These are phyloP conservation scores for Drosophila ochracea DNA, from an alignment of 2,888 invertebrate species.

Conservation along the genomic window DNA sequence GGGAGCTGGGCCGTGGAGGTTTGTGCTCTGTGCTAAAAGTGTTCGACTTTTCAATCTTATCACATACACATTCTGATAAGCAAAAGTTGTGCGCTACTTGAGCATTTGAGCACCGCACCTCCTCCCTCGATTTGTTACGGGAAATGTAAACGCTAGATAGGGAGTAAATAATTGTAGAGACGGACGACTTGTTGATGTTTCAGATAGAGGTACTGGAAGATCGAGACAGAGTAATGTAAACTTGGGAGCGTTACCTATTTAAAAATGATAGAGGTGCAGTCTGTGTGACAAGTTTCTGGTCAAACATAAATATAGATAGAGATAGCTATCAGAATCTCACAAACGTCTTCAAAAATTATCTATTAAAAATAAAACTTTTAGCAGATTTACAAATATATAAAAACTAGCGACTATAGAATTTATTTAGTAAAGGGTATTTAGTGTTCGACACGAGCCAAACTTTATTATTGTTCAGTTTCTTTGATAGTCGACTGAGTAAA, in stretches of 20 bases:
- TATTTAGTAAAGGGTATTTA: background rate
- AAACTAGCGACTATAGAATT: background rate
- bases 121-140: conserved; percentile 11
- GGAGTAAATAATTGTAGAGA: conserved; percentile 10
- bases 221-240: conserved; percentile 12
- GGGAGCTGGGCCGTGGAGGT: conserved; percentile 15
- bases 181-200: conserved; percentile 10
- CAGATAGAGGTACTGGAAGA: conserved; percentile 33
- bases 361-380: background rate
- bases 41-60: conserved; percentile 47
- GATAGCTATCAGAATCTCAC: background rate
- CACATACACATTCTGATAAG: conserved; percentile 48
- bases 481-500: background rate
- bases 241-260: conserved; percentile 29
- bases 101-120: conserved; percentile 21
- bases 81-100: conserved; percentile 28
- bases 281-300: background rate
- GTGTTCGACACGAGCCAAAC: background rate
- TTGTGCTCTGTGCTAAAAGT: background rate
- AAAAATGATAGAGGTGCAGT: background rate
- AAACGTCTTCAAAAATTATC: background rate
- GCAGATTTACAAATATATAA: background rate
- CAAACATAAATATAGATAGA: background rate
- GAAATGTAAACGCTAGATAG: conserved; percentile 31
- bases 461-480: background rate